Conservation (phyloP, 1,140 invertebrate genomes). For the Coenobita brevimanus region DNA sequence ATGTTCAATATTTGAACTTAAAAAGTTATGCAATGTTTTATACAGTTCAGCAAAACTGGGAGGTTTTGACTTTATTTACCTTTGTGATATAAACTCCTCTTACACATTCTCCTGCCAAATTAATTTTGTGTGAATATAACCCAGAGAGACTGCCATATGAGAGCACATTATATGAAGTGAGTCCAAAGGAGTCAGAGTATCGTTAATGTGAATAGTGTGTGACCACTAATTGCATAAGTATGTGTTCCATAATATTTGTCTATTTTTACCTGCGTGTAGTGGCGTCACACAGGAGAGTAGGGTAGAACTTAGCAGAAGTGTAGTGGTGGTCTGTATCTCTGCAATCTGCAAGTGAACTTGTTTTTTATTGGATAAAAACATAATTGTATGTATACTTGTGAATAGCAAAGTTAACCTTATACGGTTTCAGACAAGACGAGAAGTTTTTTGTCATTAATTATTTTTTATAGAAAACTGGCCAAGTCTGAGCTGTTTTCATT, state of each 20-base stretch:
- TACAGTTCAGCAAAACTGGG: slow-evolving; percentile 51
- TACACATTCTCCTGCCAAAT: slow-evolving; percentile 61
- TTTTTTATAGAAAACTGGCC: slow-evolving; percentile 64
- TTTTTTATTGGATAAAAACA: slow-evolving; percentile 64
- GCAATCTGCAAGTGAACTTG: slow-evolving; percentile 47
- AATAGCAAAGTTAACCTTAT: slow-evolving; percentile 58
- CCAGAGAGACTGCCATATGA: slow-evolving; percentile 54
- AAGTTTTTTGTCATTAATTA: slow-evolving; percentile 63
- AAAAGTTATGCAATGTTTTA: slow-evolving; percentile 57
- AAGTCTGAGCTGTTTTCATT: slow-evolving; percentile 66
- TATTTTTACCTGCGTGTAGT: slow-evolving; percentile 65
- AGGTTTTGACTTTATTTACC: slow-evolving; percentile 48
- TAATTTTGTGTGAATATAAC: slow-evolving; percentile 40
- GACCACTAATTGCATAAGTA: slow-evolving; percentile 63
- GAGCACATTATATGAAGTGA: slow-evolving; percentile 44
- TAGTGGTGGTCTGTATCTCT: slow-evolving; percentile 58
- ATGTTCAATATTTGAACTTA: slow-evolving; percentile 60
- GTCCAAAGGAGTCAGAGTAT: slow-evolving; percentile 57
- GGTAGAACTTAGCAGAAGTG: slow-evolving; percentile 32
- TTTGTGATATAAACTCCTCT: slow-evolving; percentile 62
- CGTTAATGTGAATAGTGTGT: slow-evolving; percentile 56
- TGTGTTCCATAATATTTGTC: slow-evolving; percentile 65
- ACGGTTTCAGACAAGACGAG: slow-evolving; percentile 55
- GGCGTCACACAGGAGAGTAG: slow-evolving; percentile 28
- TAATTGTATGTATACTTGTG: slow-evolving; percentile 65